Evolutionary conservation across 2,888 invertebrate species (phyloP).

Genomic region (Spisula solida): DNA sequence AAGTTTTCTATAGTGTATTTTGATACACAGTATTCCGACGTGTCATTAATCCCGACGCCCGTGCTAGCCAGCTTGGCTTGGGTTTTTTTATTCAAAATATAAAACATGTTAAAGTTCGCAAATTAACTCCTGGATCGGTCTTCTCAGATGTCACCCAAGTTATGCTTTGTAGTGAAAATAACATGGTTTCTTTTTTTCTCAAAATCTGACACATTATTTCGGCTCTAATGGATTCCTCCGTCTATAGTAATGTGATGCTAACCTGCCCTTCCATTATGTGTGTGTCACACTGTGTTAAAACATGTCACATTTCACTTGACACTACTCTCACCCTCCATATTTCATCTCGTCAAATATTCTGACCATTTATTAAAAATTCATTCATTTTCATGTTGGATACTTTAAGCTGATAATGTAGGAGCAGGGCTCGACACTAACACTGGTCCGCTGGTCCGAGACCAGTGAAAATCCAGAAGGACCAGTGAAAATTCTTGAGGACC

Average conservation of each 20-base stretch:
- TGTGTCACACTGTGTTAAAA: background rate
- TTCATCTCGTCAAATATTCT: conserved; percentile 9
- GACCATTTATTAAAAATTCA: background rate
- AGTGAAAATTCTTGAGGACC: too few relatives aligned
- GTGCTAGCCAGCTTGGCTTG: background rate
- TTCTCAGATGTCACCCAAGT: background rate
- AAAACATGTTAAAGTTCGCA: background rate
- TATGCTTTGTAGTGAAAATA: background rate
- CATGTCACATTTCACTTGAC: background rate
- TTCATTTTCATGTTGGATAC: background rate
- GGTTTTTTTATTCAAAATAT: background rate
- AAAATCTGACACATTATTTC: background rate
- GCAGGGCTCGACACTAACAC: too few relatives aligned
- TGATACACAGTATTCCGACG: background rate
- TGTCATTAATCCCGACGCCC: background rate
- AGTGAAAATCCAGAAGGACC: too few relatives aligned
- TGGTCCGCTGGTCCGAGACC: too few relatives aligned
- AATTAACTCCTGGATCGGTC: background rate
- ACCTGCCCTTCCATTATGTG: background rate
- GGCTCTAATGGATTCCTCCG: background rate
- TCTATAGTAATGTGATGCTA: background rate
- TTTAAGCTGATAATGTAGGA: background rate
- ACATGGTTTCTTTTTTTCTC: background rate
- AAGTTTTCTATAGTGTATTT: background rate
- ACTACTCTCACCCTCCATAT: background rate